phyloP scores from a whole-genome alignment of 2,113 vertebrate genomes.

The Daboia siamensis region DNA sequence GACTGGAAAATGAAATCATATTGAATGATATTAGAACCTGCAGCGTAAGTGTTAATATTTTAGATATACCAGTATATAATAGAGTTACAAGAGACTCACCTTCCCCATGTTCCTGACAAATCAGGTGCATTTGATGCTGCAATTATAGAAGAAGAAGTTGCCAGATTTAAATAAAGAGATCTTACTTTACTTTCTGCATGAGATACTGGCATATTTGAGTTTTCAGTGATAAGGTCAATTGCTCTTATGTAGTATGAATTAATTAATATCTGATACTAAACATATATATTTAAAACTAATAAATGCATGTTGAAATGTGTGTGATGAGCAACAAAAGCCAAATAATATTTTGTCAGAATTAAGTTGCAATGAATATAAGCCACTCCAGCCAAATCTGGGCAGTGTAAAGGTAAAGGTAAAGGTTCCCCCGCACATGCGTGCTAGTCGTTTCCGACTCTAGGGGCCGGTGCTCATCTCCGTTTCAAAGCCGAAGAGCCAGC shows the following conservation, averaged over 20 bases:
- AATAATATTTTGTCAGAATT: background rate
- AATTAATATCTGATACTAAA: background rate
- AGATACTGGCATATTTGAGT: background rate
- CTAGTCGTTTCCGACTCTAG: too few relatives aligned
- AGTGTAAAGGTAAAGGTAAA: too few relatives aligned
- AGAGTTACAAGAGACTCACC: background rate
- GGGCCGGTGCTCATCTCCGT: too few relatives aligned
- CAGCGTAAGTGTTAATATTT: background rate
- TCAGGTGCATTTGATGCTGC: background rate
- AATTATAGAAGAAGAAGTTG: background rate
- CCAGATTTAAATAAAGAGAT: background rate
- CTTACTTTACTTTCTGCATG: background rate
- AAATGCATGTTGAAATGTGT: background rate
- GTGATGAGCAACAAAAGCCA: background rate
- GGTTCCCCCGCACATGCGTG: too few relatives aligned
- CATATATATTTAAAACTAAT: background rate
- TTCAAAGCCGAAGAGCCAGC: too few relatives aligned
- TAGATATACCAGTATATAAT: constrained; percentile 6
- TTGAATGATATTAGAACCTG: constrained; percentile 24
- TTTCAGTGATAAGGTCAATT: background rate
- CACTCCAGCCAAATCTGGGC: background rate
- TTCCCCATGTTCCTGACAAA: constrained; percentile 11
- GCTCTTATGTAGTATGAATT: background rate
- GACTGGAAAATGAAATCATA: constrained; percentile 33
- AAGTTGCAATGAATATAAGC: background rate